Base-by-base conservation (phyloP, 2,113 vertebrate genomes). In the Orcinus orca region DNA sequence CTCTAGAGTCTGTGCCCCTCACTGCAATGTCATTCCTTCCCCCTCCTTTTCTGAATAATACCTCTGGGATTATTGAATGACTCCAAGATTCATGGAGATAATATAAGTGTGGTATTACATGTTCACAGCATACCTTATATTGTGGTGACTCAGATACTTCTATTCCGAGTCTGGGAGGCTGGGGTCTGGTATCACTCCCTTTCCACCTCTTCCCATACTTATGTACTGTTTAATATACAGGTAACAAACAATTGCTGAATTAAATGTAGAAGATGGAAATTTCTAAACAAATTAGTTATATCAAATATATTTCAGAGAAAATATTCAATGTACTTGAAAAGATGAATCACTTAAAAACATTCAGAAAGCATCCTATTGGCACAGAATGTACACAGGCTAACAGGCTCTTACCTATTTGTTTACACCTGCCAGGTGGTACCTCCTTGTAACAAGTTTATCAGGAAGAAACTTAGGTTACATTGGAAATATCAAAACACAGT, bases 291-390 rank as follows among this genome's bases (percentile, higher is more conserved):
- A 83, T 82, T 65, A 44, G 25, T 60, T 82, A 53, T 31, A 38
- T 53, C 71, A 95, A 67, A 77, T 86, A 44, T 53, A 89, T 44
- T 70, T 93, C 33, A 81, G 41, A n/a, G 15, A 70, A 96, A 95
- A 55, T 13, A 50, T 80, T 55, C 29, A 38, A 1, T 38, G 2
- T 79, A 53, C n/a, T 87, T 88, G n/a, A 77, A 88, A 93, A 85
- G 84, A 76, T 41, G 58, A 95, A 63, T 38, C 18, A 20, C 8
- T 79, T 86, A 23, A 17, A 76, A 80, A 79, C 5, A 67, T 80
- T 88, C 90, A 68, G 23, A 93, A 89, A 60, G 7, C 31, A 53
- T 36, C 12, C 11, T 53, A n/a, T 33, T 67, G 21, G 65, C 53
- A 93, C n/a, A 53, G 58, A 76, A 44, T 23, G 0, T 29, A 10